Percentiles rank a stretch among this genome's conserved stretches.
phyloP scores from a whole-genome alignment of 2,113 vertebrate species.

The Donacobius atricapilla region DNA sequence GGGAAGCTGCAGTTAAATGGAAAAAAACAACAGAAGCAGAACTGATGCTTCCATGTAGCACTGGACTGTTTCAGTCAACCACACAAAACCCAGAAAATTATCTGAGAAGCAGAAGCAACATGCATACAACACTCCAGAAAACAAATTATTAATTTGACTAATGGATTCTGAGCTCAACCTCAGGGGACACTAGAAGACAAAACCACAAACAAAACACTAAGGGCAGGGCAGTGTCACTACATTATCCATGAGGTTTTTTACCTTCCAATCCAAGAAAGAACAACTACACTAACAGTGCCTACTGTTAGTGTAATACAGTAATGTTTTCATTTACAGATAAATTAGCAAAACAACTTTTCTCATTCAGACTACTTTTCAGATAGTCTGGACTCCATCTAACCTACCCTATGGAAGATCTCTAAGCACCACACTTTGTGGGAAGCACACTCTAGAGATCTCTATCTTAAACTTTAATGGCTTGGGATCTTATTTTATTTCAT shows the following conservation, averaged over 20 bases:
- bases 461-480: not conserved
- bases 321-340: not conserved
- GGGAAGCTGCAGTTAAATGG: not conserved
- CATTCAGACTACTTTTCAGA: not conserved
- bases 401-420: not conserved
- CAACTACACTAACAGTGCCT: not conserved
- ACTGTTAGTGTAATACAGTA: too few relatives aligned
- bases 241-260: not conserved
- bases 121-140: not conserved
- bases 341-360: not conserved
- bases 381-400: not conserved
- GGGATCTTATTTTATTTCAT: not conserved
- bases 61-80: not conserved
- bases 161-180: not conserved
- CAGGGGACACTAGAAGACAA: not conserved
- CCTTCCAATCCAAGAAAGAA: not conserved
- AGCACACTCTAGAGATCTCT: not conserved
- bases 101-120: not conserved
- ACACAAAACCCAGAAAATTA: not conserved
- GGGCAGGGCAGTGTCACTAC: not conserved
- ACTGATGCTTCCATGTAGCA: not conserved
- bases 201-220: not conserved
- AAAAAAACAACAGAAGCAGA: not conserved
- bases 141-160: not conserved
- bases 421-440: not conserved